Evolutionary conservation across 2,888 invertebrate genomes (phyloP), one percentile per base, ranked within the genome.

Genomic region (Clitarchus hookeri): DNA sequence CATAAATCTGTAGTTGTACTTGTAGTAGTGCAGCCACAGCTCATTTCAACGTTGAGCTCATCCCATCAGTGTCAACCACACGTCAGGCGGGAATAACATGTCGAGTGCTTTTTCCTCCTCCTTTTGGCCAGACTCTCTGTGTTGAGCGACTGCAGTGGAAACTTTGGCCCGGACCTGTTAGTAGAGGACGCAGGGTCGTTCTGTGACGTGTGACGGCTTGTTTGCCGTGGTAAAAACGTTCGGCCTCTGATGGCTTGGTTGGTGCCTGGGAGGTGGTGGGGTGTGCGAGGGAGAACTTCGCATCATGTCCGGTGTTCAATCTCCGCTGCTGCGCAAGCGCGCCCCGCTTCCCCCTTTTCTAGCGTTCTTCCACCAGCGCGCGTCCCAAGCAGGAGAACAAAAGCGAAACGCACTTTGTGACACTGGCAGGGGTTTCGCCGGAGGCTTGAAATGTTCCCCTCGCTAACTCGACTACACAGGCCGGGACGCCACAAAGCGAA

Each of bases 381-480:
- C 65, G 65, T 65, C 65, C 65, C n/a, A 65, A 65, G 65, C 23
- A 65, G 65, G 65, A 48, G 48, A 65, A 65, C 65, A 65, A 65
- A 65, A 65, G 65, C 65, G 65, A 65, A 65, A 6, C 65, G 65
- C 65, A 65, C 65, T 65, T 65, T 65, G 65, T 65, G 65, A 23
- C 65, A 65, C 23, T 65, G 65, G 65, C 65, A 65, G 65, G 23
- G 65, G 65, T 65, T 53, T 65, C 65, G 65, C 65, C 65, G 19
- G 65, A n/a, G 65, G 65, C 65, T 65, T 65, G 65, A 65, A 65
- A 65, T 65, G 6, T 65, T 23, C 65, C 65, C 65, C 65, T 65
- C 65, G 65, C 65, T 65, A 65, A n/a, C 65, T 65, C 65, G 65
- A 65, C 65, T 65, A 65, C 65, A 65, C 13, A 65, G 65, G 65